These are phyloP conservation scores for Paedocypris micromegethes DNA, from an alignment of 2,797 vertebrate genomes.

Conservation along the genomic window DNA sequence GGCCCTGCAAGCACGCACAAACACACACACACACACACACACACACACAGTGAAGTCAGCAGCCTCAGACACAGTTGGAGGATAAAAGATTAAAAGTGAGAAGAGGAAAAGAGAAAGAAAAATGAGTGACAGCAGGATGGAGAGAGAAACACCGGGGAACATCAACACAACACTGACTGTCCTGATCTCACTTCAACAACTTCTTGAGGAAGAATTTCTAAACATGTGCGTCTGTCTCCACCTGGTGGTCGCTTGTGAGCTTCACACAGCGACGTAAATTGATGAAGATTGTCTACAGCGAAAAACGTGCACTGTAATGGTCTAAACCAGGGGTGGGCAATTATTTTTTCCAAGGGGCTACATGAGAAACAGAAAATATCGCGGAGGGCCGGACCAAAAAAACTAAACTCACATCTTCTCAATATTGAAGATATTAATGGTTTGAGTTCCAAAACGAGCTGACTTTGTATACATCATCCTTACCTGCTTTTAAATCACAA, in stretches of 20 bases:
- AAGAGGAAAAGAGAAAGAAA: conserved; percentile 64
- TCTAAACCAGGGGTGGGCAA: too few relatives aligned
- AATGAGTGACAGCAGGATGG: conserved; percentile 69
- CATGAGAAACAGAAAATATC: too few relatives aligned
- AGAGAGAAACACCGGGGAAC: conserved; percentile 44
- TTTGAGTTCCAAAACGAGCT: too few relatives aligned
- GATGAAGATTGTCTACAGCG: too few relatives aligned
- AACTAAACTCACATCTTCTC: too few relatives aligned
- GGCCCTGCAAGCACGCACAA: conserved; percentile 31
- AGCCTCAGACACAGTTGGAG: conserved; percentile 69
- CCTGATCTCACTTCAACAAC: neutral
- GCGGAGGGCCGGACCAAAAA: too few relatives aligned
- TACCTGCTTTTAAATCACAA: too few relatives aligned
- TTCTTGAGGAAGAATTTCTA: neutral
- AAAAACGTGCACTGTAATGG: too few relatives aligned
- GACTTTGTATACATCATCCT: too few relatives aligned
- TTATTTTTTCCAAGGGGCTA: too few relatives aligned
- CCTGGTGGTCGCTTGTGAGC: neutral
- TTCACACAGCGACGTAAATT: neutral
- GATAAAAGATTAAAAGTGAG: conserved; percentile 75
- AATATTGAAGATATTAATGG: too few relatives aligned
- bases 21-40: conserved; percentile 38
- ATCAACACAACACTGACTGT: neutral
- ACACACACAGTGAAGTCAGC: conserved; percentile 32
- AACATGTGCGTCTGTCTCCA: neutral